Evolutionary conservation across 2,797 vertebrate genomes (phyloP).

Genomic region (Phalanger gymnotis): DNA sequence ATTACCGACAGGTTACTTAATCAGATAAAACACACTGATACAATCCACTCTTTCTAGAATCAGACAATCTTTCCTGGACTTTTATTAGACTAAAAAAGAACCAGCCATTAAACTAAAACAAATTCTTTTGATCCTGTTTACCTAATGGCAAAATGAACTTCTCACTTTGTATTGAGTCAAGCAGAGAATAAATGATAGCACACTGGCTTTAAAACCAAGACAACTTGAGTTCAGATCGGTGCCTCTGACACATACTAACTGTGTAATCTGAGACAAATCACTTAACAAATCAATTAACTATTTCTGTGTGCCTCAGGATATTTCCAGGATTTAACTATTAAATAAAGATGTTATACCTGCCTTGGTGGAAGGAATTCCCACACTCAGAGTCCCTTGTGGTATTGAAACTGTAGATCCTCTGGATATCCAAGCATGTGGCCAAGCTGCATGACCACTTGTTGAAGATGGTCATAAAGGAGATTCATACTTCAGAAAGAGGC

Average conservation of each 20-base stretch:
- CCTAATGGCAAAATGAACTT: not conserved
- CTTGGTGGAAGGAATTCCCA: not conserved
- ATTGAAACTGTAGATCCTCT: not conserved
- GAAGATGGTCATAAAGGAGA: not conserved
- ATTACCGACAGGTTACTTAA: not conserved
- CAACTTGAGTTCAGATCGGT: not conserved
- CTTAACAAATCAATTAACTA: too few relatives aligned
- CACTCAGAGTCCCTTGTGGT: not conserved
- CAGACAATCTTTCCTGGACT: not conserved
- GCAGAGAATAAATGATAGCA: not conserved
- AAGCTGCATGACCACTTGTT: not conserved
- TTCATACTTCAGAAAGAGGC: not conserved
- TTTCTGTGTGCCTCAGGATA: not conserved
- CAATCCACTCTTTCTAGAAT: not conserved
- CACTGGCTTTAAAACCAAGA: not conserved
- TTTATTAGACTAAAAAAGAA: not conserved
- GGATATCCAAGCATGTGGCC: not conserved
- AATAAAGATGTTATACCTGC: not conserved
- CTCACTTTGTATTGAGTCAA: not conserved
- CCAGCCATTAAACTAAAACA: not conserved
- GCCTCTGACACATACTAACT: not conserved
- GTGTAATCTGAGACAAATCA: not conserved
- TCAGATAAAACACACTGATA: not conserved
- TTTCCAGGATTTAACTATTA: not conserved
- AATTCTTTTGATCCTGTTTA: not conserved